Evolutionary conservation across 2,888 invertebrate species (phyloP).

Genomic region (Aphodius granarius): DNA sequence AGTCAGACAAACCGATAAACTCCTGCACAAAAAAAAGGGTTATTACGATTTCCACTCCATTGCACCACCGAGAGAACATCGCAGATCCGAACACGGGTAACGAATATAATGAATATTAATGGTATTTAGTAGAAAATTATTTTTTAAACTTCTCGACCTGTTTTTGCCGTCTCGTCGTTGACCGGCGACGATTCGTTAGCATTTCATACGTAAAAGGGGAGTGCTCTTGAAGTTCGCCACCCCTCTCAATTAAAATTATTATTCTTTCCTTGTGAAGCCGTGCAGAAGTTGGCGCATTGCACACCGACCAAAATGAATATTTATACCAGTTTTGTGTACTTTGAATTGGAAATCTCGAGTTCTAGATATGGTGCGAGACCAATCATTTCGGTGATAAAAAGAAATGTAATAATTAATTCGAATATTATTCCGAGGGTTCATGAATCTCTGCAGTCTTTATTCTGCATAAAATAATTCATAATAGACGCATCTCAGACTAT

Average conservation of each 20-base stretch:
- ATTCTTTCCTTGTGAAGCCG: constrained; percentile 8
- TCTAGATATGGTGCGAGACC: background rate
- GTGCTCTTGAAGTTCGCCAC: background rate
- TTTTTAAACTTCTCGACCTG: background rate
- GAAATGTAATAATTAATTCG: background rate
- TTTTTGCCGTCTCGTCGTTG: background rate
- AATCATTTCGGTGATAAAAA: background rate
- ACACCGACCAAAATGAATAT: constrained; percentile 18
- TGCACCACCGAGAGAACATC: background rate
- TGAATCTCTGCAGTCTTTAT: background rate
- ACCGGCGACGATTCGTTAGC: background rate
- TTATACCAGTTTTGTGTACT: constrained; percentile 22
- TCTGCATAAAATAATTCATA: background rate
- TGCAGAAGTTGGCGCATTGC: constrained; percentile 5
- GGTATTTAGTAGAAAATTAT: background rate
- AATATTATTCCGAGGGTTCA: background rate
- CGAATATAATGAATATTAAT: constrained; percentile 6
- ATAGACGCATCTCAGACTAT: background rate
- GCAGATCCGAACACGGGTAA: background rate
- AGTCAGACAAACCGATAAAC: background rate
- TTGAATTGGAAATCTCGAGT: constrained; percentile 14
- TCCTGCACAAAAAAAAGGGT: background rate
- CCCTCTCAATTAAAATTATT: constrained; percentile 19
- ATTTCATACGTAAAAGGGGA: background rate
- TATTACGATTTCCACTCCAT: background rate